phyloP scores from a whole-genome alignment of 2,797 vertebrate species.

The Craterocephalus amniculus region DNA sequence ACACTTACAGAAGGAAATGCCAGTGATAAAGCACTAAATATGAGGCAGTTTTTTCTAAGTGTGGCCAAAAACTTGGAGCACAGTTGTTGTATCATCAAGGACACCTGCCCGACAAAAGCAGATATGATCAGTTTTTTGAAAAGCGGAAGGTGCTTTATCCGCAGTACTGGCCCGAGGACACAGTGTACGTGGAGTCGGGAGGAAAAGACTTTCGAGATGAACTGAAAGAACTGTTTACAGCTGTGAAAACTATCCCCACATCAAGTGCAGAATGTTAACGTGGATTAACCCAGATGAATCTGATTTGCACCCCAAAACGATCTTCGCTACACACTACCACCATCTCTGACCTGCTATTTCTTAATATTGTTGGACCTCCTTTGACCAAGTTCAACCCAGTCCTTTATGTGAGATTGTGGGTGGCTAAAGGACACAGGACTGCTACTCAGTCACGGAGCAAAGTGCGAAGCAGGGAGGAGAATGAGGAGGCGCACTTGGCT shows the following conservation, averaged over 20 bases:
- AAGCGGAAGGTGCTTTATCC: neutral
- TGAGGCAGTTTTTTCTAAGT: neutral
- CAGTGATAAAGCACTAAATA: neutral
- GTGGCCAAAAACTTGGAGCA: neutral
- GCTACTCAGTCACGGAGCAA: neutral
- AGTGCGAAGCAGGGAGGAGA: neutral
- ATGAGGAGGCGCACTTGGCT: neutral
- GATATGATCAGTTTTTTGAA: neutral
- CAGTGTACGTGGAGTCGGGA: neutral
- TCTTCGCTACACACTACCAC: neutral
- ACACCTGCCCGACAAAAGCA: neutral
- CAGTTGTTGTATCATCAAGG: neutral
- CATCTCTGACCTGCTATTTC: neutral
- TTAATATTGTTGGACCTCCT: neutral
- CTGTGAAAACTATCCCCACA: neutral
- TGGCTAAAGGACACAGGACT: slow-evolving; percentile 4
- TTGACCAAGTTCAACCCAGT: neutral
- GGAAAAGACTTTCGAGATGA: neutral
- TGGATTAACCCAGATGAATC: neutral
- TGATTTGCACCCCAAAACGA: neutral
- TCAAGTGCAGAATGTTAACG: neutral
- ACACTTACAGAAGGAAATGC: neutral
- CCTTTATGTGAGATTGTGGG: neutral
- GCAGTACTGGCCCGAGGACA: too few species aligned
- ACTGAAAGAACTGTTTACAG: too few species aligned